Conservation (phyloP, 2,797 vertebrate species). For the Picus viridis region DNA sequence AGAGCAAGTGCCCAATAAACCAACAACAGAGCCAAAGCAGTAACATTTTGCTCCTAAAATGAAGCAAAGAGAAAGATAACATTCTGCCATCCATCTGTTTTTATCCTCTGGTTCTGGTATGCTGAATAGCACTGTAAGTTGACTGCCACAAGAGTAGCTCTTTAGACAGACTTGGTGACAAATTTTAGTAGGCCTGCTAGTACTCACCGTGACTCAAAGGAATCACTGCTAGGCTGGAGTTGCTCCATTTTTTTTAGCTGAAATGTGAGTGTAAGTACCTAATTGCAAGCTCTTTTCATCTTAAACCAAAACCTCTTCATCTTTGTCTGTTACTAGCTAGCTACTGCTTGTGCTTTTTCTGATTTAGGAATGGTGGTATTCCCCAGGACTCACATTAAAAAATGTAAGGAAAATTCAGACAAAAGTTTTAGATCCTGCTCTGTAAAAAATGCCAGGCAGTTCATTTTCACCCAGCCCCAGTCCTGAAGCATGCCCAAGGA, state of each 20-base stretch:
- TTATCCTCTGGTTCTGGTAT: not conserved
- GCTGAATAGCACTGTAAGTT: not conserved
- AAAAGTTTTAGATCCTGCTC: not conserved
- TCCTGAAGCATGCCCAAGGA: not conserved
- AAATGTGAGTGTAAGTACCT: constrained; percentile 15
- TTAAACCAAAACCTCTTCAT: not conserved
- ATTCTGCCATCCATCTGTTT: not conserved
- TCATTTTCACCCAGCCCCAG: not conserved
- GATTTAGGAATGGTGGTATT: not conserved
- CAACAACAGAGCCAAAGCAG: not conserved
- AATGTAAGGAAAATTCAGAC: not conserved
- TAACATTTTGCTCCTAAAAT: not conserved
- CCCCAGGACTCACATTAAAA: not conserved
- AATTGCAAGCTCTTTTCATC: constrained; percentile 14
- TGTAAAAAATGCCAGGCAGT: not conserved
- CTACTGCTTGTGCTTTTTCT: not conserved
- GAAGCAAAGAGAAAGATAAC: not conserved
- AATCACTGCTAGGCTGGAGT: not conserved
- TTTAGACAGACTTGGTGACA: constrained; percentile 5
- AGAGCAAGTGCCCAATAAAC: not conserved
- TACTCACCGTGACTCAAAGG: constrained; percentile 7
- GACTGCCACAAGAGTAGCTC: not conserved
- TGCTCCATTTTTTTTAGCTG: not conserved
- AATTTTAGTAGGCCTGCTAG: not conserved
- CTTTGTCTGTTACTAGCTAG: not conserved